Percentiles rank a stretch among this genome's conserved stretches.
These are phyloP conservation scores for Craniophora ligustri DNA, from an alignment of 2,888 invertebrate genomes.

Conservation along the genomic window DNA sequence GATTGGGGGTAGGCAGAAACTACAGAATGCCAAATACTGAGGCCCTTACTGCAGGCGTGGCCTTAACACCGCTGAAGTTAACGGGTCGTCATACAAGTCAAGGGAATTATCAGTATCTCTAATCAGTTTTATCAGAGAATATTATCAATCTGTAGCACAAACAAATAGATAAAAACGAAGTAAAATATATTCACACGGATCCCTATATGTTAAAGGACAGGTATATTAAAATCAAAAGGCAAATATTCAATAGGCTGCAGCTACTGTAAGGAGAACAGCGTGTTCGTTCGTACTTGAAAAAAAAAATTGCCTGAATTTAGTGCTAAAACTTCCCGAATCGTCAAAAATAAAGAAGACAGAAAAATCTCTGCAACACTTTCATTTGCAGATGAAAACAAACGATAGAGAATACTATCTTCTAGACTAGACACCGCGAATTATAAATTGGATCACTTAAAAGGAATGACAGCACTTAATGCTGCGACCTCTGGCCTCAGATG, in stretches of 20 bases:
- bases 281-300: too few species aligned
- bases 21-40: too few species aligned
- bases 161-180: slow-evolving; percentile 8
- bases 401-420: slow-evolving; percentile 1
- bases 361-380: neutral
- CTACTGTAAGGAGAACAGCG: too few species aligned
- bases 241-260: too few species aligned
- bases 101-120: slow-evolving; percentile 1
- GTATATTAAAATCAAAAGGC: too few species aligned
- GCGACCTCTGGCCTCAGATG: slow-evolving; percentile 40
- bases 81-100: too few species aligned
- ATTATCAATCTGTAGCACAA: slow-evolving; percentile 14
- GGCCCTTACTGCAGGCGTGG: too few species aligned
- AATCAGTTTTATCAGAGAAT: slow-evolving; percentile 13
- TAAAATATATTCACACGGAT: neutral
- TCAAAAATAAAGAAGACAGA: too few species aligned
- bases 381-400: neutral
- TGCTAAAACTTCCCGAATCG: too few species aligned
- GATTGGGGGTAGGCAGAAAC: too few species aligned
- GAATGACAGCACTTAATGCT: slow-evolving; percentile 33
- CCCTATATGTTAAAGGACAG: neutral
- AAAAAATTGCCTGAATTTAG: too few species aligned
- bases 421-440: slow-evolving; percentile 20
- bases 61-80: too few species aligned
- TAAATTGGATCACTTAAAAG: slow-evolving; percentile 23